Evolutionary conservation across 2,888 invertebrate genomes (phyloP).

Genomic region (Craniophora ligustri): DNA sequence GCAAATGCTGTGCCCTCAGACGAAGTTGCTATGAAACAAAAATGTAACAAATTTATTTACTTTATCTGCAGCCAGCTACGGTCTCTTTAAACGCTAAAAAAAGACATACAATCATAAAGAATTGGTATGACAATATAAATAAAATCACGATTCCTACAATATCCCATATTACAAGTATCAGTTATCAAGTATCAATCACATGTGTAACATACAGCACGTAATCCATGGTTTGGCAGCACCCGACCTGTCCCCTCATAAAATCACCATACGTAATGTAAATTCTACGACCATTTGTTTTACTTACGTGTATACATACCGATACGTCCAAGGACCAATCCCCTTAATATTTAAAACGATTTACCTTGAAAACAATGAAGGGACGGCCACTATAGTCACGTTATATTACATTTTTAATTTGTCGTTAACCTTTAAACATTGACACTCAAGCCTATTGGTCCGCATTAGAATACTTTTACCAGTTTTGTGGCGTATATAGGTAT

Average conservation of each 20-base stretch:
- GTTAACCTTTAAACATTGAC: slow-evolving; percentile 68
- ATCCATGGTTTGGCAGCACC: slow-evolving; percentile 13
- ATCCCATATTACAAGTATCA: too few species aligned
- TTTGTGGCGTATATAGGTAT: slow-evolving; percentile 7
- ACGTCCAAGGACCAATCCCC: slow-evolving; percentile 39
- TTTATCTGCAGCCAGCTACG: too few species aligned
- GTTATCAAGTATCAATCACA: too few species aligned
- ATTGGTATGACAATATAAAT: too few species aligned
- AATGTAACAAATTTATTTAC: too few species aligned
- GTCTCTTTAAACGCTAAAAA: too few species aligned
- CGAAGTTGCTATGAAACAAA: too few species aligned
- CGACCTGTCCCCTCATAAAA: slow-evolving; percentile 42
- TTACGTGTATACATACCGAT: too few species aligned
- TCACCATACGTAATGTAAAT: slow-evolving; percentile 46
- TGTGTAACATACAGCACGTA: slow-evolving; percentile 24
- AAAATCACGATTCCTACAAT: too few species aligned
- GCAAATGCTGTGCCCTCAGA: too few species aligned
- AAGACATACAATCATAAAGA: too few species aligned
- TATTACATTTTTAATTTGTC: slow-evolving; percentile 67
- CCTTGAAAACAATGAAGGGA: slow-evolving; percentile 64
- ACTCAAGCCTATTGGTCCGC: slow-evolving; percentile 58
- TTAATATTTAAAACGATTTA: slow-evolving; percentile 59
- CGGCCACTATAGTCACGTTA: slow-evolving; percentile 62
- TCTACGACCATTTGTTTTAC: slow-evolving; percentile 21
- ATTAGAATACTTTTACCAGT: slow-evolving; percentile 51